Evolutionary conservation across 2,797 vertebrate genomes (phyloP).

Genomic region (Diplodus puntazzo): DNA sequence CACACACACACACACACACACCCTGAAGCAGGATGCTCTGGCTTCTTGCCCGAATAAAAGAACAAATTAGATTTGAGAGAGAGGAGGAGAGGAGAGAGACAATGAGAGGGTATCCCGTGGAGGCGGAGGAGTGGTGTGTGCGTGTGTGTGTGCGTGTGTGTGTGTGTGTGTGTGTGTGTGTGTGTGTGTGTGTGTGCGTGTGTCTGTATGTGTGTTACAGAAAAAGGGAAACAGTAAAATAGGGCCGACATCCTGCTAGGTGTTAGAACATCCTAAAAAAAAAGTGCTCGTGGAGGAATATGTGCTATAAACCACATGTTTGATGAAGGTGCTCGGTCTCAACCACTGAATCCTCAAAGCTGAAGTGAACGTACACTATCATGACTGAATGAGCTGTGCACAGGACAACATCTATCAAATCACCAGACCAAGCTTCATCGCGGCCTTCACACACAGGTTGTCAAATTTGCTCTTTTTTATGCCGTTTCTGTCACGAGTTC

Average conservation of each 20-base stretch:
- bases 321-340: too few species aligned
- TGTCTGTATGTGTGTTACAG: neutral
- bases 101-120: conserved; percentile 22
- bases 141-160: conserved; percentile 3
- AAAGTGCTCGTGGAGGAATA: neutral
- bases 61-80: conserved; percentile 53
- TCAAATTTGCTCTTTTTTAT: too few species aligned
- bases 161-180: neutral
- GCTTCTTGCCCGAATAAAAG: conserved; percentile 49
- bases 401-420: too few species aligned
- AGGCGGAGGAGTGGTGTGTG: neutral
- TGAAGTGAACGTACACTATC: too few species aligned
- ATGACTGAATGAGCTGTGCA: neutral
- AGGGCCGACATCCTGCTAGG: neutral
- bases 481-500: too few species aligned
- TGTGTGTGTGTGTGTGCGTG: conserved; percentile 2
- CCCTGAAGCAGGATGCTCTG: conserved; percentile 24
- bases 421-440: neutral
- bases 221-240: neutral
- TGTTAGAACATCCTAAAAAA: neutral
- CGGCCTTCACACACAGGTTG: too few species aligned
- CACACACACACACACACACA: conserved; percentile 13
- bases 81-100: conserved; percentile 20
- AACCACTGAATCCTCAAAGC: too few species aligned
- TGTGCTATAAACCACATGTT: neutral